Evolutionary conservation across 2,888 invertebrate genomes (phyloP), one percentile per base, ranked within the genome.

Genomic region (Lamellibrachia columna): DNA sequence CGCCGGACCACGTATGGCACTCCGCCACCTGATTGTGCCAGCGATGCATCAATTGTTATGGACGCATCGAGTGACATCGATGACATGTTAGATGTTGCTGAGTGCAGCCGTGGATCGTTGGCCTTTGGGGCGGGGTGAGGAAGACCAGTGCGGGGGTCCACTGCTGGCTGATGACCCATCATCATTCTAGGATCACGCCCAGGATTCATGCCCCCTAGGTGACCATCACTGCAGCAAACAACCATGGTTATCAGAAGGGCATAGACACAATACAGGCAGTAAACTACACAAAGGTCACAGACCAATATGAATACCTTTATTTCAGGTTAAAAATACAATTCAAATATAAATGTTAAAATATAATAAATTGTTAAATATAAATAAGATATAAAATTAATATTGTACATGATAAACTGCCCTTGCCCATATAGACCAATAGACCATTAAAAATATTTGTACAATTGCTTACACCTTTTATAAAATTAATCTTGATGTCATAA

Each of bases 11-110:
- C 90, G 52, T 58, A 53, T 28, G 92, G 92, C 60, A 94, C 91
- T 15, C 53, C 53, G 91, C 93, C 93, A 7, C 93, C 93, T 6
- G 90, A 75, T 8, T 75, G 90, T 28, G 90, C 91, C 52, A 92
- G 53, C 55, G 58, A 52, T 7, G 52, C 53, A 40, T 60, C 28
- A n/a, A 90, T 75, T 75, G 75, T 75, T 75, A 75, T 75, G 75
- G 75, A 15, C 2, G 75, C 75, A 22, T 75, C 75, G 4, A 22
- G 75, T 22, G 75, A 75, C 22, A n/a, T n/a, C 22, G 75, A 75
- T 4, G 75, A 22, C 75, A 75, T 15, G 75, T 75, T 75, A n/a
- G 75, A 75, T 4, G 75, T 22, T 75, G 75, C 75, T 6, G 75
- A 75, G 22, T 75, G 75, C 75, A 75, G 75, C 22, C 75, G 75